Base-by-base conservation (phyloP, 2,797 vertebrate species). In the Euthynnus affinis region DNA sequence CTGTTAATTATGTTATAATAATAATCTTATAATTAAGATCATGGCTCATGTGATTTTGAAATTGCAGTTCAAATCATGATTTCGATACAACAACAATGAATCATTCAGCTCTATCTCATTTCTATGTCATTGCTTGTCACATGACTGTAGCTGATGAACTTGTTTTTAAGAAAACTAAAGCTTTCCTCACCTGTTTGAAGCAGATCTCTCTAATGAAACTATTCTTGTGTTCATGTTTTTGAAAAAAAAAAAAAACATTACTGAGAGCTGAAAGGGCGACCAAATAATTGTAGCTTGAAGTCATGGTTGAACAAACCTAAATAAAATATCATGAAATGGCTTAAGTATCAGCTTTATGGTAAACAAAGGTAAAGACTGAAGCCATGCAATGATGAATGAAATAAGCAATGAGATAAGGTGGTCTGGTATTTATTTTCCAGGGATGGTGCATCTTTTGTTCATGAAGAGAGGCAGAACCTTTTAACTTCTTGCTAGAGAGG, bases 301-400 rank as follows among this genome's bases (percentile, higher is more conserved):
- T 84, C 80, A 78, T n/a, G 66, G 61, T 67, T 76, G 78, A 85
- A 67, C 83, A 88, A 78, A 89, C 83, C 73, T 73, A 87, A 77
- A 83, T 76, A 72, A 86, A 80, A 71, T 34, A 27, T 73, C 27
- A 3, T 15, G 22, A 64, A 78, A 81, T 66, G 53, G 60, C 68
- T 48, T 8, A 63, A 76, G 60, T 70, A 74, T 85, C 59, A 64
- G 74, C 56, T 78, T 86, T 56, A 59, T 10, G 44, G 66, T n/a
- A n/a, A n/a, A n/a, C n/a, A n/a, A n/a, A n/a, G n/a, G n/a, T n/a
- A n/a, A n/a, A n/a, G n/a, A n/a, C n/a, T n/a, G 61, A 83, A 74
- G 73, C 51, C 71, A 62, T 62, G 49, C 9, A 12, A 59, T 82
- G 84, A 89, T 76, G 34, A 89, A 84, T 72, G 46, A 77, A 85